These are phyloP conservation scores for Acanthisitta chloris DNA, from an alignment of 2,113 vertebrate species.

Conservation along the genomic window DNA sequence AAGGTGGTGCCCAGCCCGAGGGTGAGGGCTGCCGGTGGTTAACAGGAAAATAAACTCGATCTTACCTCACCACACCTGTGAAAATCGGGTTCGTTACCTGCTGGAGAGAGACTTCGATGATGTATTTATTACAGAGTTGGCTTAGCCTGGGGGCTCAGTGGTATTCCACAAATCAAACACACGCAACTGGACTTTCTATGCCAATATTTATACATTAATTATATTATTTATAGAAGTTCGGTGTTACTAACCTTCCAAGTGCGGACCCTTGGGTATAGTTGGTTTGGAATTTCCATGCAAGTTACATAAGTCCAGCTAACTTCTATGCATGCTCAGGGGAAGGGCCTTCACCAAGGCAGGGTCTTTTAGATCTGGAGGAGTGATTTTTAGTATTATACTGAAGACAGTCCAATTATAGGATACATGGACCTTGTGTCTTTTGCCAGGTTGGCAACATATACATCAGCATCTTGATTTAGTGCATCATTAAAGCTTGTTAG, in stretches of 20 bases:
- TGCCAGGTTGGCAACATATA: neutral
- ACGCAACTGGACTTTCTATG: neutral
- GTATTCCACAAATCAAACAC: neutral
- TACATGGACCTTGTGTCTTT: neutral
- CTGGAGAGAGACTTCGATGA: neutral
- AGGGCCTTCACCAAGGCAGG: neutral
- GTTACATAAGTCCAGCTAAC: neutral
- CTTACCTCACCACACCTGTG: neutral
- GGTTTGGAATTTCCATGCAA: neutral
- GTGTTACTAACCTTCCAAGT: neutral
- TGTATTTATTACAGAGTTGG: neutral
- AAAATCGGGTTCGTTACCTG: neutral
- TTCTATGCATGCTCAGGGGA: neutral
- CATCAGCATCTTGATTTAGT: neutral
- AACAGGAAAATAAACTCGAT: too few species aligned
- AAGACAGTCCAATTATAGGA: neutral
- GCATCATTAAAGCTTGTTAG: neutral
- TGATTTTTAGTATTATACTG: neutral
- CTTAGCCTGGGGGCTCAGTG: neutral
- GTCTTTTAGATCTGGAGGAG: neutral
- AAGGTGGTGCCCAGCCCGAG: fast-evolving
- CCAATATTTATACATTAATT: neutral
- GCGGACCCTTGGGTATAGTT: neutral
- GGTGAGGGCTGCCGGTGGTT: neutral
- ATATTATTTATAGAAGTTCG: neutral